These are phyloP conservation scores for Trisateles emortualis DNA, from an alignment of 2,888 invertebrate genomes.

Conservation along the genomic window DNA sequence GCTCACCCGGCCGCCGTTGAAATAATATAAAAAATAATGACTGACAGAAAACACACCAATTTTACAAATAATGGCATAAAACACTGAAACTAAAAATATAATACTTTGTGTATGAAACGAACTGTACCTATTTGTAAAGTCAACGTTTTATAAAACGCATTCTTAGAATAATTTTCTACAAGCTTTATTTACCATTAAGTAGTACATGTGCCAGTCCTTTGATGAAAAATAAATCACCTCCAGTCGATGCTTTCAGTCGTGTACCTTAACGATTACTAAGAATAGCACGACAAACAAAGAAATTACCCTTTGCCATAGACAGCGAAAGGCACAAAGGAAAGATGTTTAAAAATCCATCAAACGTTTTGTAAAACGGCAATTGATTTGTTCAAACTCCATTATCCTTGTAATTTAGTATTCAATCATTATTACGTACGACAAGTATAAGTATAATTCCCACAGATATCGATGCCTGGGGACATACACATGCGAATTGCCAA, in stretches of 20 bases:
- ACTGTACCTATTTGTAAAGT: too few species aligned
- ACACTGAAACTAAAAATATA: not conserved
- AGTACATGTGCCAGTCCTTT: slow-evolving; percentile 9
- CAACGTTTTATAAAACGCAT: too few species aligned
- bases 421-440: slow-evolving; percentile 32
- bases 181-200: not conserved
- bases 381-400: slow-evolving; percentile 27
- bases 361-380: slow-evolving; percentile 34
- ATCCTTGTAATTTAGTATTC: slow-evolving; percentile 43
- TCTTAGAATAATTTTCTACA: too few species aligned
- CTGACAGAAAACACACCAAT: not conserved
- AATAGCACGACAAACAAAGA: slow-evolving; percentile 31
- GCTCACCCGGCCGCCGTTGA: not conserved
- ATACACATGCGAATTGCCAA: slow-evolving; percentile 42
- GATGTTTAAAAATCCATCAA: slow-evolving; percentile 44
- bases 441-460: slow-evolving; percentile 35
- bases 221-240: slow-evolving; percentile 20
- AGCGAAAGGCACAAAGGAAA: slow-evolving; percentile 24
- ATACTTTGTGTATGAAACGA: too few species aligned
- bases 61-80: not conserved
- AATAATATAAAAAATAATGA: not conserved
- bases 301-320: slow-evolving; percentile 13
- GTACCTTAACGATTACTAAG: slow-evolving; percentile 12
- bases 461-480: slow-evolving; percentile 28
- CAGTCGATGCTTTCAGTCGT: not conserved